phyloP scores from a whole-genome alignment of 2,888 invertebrate genomes.

The Zaprionus bogoriensis region DNA sequence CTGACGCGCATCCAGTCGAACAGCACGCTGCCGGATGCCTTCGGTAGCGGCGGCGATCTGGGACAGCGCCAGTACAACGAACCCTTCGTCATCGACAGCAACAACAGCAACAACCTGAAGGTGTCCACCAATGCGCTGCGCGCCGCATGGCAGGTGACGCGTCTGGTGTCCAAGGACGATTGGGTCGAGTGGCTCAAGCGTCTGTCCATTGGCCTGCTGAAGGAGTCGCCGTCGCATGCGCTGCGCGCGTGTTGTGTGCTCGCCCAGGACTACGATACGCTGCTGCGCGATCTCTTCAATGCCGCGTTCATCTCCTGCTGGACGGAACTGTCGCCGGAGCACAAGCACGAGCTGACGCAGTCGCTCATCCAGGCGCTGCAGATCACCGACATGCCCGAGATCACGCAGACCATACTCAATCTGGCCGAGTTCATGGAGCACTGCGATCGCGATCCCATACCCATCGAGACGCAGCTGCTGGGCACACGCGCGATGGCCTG shows the following conservation, averaged over 20 bases:
- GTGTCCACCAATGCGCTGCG: slow-evolving; percentile 93
- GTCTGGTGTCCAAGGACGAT: slow-evolving; percentile 97
- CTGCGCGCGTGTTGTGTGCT: slow-evolving; percentile 95
- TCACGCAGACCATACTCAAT: slow-evolving; percentile 97
- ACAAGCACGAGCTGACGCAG: slow-evolving; percentile 92
- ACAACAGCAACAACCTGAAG: slow-evolving; percentile 89
- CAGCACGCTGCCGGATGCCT: slow-evolving; percentile 85
- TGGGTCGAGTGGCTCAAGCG: slow-evolving; percentile 98
- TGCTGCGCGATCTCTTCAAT: slow-evolving; percentile 98
- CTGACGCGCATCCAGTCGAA: slow-evolving; percentile 89
- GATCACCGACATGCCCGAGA: slow-evolving; percentile 96
- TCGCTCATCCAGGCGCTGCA: slow-evolving; percentile 94
- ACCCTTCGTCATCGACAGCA: slow-evolving; percentile 84
- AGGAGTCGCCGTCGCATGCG: slow-evolving; percentile 97
- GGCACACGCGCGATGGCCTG: slow-evolving; percentile 98
- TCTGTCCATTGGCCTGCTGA: slow-evolving; percentile 95
- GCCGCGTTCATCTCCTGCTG: slow-evolving; percentile 99
- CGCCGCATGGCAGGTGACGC: slow-evolving; percentile 95
- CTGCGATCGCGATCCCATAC: slow-evolving; percentile 97
- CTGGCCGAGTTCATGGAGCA: slow-evolving; percentile 99
- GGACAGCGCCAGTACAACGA: slow-evolving; percentile 88
- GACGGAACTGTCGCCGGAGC: slow-evolving; percentile 92
- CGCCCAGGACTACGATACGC: slow-evolving; percentile 96
- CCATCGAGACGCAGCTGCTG: slow-evolving; percentile 92
- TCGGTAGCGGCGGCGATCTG: slow-evolving; percentile 86